Evolutionary conservation across 1,140 invertebrate species (phyloP), one percentile per base, ranked within the genome.

Genomic region (Trissolcus basalis): DNA sequence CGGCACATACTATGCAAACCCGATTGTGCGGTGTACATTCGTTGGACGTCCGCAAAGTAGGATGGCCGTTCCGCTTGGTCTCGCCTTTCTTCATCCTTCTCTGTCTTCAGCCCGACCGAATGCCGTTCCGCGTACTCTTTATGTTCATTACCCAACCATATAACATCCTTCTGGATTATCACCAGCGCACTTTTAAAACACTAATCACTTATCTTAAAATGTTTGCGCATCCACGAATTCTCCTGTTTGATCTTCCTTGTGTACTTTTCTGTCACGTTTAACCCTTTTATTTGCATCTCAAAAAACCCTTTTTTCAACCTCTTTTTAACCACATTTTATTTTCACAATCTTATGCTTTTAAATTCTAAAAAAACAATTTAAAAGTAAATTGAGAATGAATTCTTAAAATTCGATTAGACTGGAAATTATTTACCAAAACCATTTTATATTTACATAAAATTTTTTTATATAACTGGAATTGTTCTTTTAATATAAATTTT

Each of bases 81-180:
- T 61, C 64, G 36, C 63, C 49, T 75, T 72, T 69, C 73, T 72
- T 76, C 61, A 67, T 56, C 56, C 69, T 60, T 51, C 50, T 61
- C 63, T 65, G 41, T 55, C 12, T 4, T 47, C 48, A 44, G 12
- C 49, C 60, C 47, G 36, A 44, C 56, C 36, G 44, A 16, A 60
- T 56, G 14, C 56, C 58, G 68, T 68, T 68, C 59, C 58, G 55
- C 47, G 58, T 70, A 54, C 51, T 55, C 67, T 61, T 71, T 63
- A 58, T 63, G 55, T 53, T 33, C 54, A 45, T 35, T 43, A 56
- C 49, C 50, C 53, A 33, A 50, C 53, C 53, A 54, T 70, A 70
- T 27, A 49, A 55, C 59, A 63, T 58, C 63, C 63, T 71, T 61
- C 43, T 43, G 39, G 63, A 58, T 67, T 67, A 50, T 45, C 9